Base-by-base conservation (phyloP, 1,140 invertebrate genomes). In the Lepidotrigona ventralis region DNA sequence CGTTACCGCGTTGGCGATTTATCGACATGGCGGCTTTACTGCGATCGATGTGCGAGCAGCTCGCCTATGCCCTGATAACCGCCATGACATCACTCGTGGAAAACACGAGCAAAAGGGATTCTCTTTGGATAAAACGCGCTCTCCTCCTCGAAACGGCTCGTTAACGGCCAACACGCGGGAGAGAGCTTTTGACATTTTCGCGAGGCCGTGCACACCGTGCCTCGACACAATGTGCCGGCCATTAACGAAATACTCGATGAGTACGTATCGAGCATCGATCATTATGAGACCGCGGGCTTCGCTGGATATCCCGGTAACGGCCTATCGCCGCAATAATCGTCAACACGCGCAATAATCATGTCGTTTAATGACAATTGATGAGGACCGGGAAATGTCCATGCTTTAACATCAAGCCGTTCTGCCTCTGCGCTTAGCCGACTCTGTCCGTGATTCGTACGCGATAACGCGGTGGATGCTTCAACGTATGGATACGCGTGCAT, bases 341-440 rank as follows among this genome's bases (percentile, higher is more conserved):
- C 92, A 90, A 89, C 89, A 88, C 66, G 85, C 84, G 79, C 90
- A 93, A 94, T 94, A 93, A 93, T 93, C 92, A 91, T 92, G 91
- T 81, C 88, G 91, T 90, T 92, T 94, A 94, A 94, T 94, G 92
- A 93, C 92, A 93, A 94, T 93, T 93, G 93, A 94, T 93, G 93
- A 89, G 83, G 85, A 88, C 82, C 87, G 85, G 90, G 90, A 92
- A 91, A 91, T 89, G 90, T 84, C 75, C 86, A 88, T 78, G 90
- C 86, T 87, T 86, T 84, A 86, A 85, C 86, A 87, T 90, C 70
- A 66, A 19, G 23, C 66, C 56, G 70, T 63, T 19, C 63, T 75
- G 68, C 19, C 80, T 72, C 73, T 83, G 68, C 60, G 79, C 81
- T 86, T 79, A 69, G 29, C 78, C 56, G 21, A 29, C 77, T 70